phyloP scores from a whole-genome alignment of 2,797 vertebrate genomes.

The Tokudaia tokunoshimensis region DNA sequence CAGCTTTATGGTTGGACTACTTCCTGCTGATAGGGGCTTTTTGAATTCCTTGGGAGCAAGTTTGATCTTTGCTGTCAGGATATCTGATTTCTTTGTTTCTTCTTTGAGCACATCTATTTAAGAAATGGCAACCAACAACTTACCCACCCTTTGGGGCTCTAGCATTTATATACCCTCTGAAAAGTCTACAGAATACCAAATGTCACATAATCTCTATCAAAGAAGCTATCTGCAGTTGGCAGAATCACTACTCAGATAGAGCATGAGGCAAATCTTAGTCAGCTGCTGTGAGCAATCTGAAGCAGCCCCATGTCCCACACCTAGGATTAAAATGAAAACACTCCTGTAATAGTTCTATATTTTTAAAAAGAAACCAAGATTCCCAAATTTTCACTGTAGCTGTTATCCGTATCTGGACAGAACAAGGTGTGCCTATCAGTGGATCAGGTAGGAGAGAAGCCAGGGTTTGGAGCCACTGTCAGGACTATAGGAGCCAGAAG shows the following conservation, averaged over 20 bases:
- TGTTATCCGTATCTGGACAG: background rate
- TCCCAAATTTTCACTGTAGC: background rate
- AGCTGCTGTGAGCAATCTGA: background rate
- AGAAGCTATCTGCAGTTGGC: background rate
- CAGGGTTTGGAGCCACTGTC: background rate
- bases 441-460: background rate
- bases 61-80: background rate
- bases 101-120: background rate
- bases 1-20: background rate
- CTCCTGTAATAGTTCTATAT: background rate
- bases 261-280: background rate
- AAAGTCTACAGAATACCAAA: background rate
- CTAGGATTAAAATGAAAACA: background rate
- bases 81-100: background rate
- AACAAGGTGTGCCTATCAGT: background rate
- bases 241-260: background rate
- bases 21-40: background rate
- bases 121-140: background rate
- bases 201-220: background rate
- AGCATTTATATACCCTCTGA: background rate
- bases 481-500: background rate
- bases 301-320: background rate
- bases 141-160: background rate
- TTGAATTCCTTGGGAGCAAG: background rate
- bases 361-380: background rate